Evolutionary conservation across 2,888 invertebrate species (phyloP).

Genomic region (Oxycera nigricornis): DNA sequence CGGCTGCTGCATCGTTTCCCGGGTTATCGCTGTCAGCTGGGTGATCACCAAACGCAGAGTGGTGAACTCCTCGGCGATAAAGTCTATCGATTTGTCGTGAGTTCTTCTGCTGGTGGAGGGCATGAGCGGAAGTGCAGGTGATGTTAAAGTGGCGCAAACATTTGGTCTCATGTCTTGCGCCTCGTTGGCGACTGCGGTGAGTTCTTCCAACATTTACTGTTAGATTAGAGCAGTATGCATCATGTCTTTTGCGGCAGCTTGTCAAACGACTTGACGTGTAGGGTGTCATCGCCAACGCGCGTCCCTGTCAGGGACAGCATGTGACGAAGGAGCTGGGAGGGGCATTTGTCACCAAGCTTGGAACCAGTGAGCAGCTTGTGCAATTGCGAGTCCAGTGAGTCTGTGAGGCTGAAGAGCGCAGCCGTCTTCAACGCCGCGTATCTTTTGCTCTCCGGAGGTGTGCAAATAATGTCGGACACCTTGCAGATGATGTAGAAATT

Average conservation of each 20-base stretch:
- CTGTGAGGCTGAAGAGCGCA: too few species aligned
- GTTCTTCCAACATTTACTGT: too few species aligned
- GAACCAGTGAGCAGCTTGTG: background rate
- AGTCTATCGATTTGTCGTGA: background rate
- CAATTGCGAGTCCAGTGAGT: background rate
- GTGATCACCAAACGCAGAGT: background rate
- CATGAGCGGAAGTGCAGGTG: background rate
- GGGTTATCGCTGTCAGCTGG: background rate
- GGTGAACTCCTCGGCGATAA: background rate
- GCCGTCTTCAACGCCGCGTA: too few species aligned
- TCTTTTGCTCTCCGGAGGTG: too few species aligned
- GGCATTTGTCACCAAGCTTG: background rate
- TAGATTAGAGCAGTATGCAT: too few species aligned
- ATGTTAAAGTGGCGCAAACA: background rate
- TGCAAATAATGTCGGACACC: too few species aligned
- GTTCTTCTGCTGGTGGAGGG: background rate
- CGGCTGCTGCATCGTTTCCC: background rate
- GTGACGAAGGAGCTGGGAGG: background rate
- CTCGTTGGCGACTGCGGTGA: too few species aligned
- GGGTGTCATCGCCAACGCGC: background rate
- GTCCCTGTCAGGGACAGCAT: background rate
- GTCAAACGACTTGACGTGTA: too few species aligned
- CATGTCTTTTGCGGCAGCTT: too few species aligned
- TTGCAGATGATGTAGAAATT: background rate
- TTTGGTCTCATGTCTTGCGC: background rate